Evolutionary conservation across 2,113 vertebrate genomes (phyloP).

Genomic region (Amphiprion percula): DNA sequence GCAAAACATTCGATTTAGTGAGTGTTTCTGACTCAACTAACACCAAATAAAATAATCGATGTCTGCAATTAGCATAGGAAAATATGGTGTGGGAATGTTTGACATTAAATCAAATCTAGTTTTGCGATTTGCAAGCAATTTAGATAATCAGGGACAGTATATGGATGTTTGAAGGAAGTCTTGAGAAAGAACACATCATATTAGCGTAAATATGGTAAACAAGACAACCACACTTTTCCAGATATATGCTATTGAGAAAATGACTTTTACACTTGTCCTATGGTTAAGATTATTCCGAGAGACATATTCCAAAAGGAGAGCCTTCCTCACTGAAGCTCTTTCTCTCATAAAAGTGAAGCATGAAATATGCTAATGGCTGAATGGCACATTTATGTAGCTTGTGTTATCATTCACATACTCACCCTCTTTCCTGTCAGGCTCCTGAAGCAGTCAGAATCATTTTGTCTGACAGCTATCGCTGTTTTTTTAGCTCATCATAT

Average conservation of each 20-base stretch:
- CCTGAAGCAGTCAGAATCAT: slow-evolving; percentile 20
- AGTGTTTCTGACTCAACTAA: slow-evolving; percentile 4
- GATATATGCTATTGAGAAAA: not conserved
- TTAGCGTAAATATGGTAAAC: not conserved
- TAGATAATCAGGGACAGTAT: not conserved
- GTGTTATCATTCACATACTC: slow-evolving; percentile 14
- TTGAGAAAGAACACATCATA: not conserved
- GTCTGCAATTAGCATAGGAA: slow-evolving; percentile 2
- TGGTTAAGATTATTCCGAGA: not conserved
- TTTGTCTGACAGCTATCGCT: slow-evolving; percentile 22
- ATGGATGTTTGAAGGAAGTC: not conserved
- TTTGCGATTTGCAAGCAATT: not conserved
- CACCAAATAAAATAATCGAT: not conserved
- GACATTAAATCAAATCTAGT: not conserved
- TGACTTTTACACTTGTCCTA: not conserved
- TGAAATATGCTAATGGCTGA: slow-evolving; percentile 27
- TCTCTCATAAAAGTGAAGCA: not conserved
- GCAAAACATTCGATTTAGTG: not conserved
- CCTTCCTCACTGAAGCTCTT: not conserved
- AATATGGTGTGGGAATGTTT: slow-evolving; percentile 24
- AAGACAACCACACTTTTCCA: not conserved
- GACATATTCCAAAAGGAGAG: not conserved
- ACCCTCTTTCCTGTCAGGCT: slow-evolving; percentile 9
- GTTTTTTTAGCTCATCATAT: slow-evolving; percentile 27
- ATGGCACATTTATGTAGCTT: slow-evolving; percentile 30